Base-by-base conservation (phyloP, 2,113 vertebrate genomes). In the Echinops telfairi region DNA sequence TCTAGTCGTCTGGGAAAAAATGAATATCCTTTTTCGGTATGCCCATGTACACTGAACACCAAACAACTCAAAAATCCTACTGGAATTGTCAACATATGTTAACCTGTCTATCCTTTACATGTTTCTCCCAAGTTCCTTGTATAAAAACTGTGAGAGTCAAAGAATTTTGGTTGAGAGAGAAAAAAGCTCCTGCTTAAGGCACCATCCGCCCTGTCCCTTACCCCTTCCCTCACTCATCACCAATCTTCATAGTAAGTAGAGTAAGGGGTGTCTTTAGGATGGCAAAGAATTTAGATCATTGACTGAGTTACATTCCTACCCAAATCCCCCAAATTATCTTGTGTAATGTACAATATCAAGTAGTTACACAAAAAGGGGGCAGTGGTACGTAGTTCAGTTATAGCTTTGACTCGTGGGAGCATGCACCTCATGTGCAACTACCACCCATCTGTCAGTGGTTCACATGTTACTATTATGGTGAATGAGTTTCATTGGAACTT, bases 221-320 rank as follows among this genome's bases (percentile, higher is more conserved):
- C 60, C 60, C 12, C 40, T 64, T 76, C 89, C 57, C 6, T 83
- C 82, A 20, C 29, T 84, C 60, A 19, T 23, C 60, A 23, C 4
- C 17, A 62, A 6, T 62, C 60, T 88, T 62, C 83, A 6, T 5
- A 53, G 19, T 17, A 5, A 75, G 9, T 31, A 6, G 38, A 3
- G 3, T 29, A 1, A 20, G 20, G 2, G 9, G 2, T 2, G 57
- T 17, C 22, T 80, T 86, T 66, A 84, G 38, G 19, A 80, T 43
- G 75, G 73, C 16, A 86, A 62, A 91, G 23, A 58, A 40, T 23
- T 86, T 6, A 92, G n/a, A 86, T 43, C 64, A 88, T 85, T 86
- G 57, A 73, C 31, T 73, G 17, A 84, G 62, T 47, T 88, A 77
- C 82, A 79, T 62, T 88, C 79, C 75, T 70, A 36, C 2, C 71